Base-by-base conservation (phyloP, 2,797 vertebrate species). In the Urosaurus nigricauda region DNA sequence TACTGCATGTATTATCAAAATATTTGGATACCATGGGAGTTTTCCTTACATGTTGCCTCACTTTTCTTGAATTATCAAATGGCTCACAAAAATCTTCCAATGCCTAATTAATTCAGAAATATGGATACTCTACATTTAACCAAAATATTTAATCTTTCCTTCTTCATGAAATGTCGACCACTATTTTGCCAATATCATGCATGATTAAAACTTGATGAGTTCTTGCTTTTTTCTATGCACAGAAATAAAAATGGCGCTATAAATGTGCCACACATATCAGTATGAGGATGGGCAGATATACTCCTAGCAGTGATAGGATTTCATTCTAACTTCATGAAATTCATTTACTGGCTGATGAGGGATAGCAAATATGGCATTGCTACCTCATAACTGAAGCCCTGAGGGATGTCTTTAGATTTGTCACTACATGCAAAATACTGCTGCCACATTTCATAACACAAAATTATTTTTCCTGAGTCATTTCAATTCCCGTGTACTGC, bases 41-140 rank as follows among this genome's bases (percentile, higher is more conserved):
- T 87, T 83, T 83, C 56, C 63, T 4, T 85, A 47, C 88, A 65
- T 12, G 13, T 0, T 26, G 91, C 73, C 2, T 79, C 79, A 81
- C 87, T 92, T 68, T 88, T 87, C 0, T 26, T 85, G 37, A 11
- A 83, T 40, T 88, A 91, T 92, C 74, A 87, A 90, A 87, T 2
- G 78, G 83, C 71, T 65, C 83, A 40, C 26, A 92, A 43, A 35
- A 21, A 80, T 19, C 87, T 93, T 94, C 89, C 88, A 84, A 82
- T 21, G 43, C 9, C 19, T 29, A 91, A 91, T 92, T 93, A 93
- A 88, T 85, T 92, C 79, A 85, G 43, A 0, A 21, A 87, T 94
- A 11, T 11, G 86, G 5, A 24, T 53, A 79, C 2, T 88, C 24
- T 5, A 63, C 21, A 56, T 90, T 90, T 87, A 83, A 84, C 1